A percentile compares a stretch with the other conserved stretches of the same genome.
These are phyloP conservation scores for Eledone cirrhosa DNA, from an alignment of 2,888 invertebrate genomes.

Conservation along the genomic window DNA sequence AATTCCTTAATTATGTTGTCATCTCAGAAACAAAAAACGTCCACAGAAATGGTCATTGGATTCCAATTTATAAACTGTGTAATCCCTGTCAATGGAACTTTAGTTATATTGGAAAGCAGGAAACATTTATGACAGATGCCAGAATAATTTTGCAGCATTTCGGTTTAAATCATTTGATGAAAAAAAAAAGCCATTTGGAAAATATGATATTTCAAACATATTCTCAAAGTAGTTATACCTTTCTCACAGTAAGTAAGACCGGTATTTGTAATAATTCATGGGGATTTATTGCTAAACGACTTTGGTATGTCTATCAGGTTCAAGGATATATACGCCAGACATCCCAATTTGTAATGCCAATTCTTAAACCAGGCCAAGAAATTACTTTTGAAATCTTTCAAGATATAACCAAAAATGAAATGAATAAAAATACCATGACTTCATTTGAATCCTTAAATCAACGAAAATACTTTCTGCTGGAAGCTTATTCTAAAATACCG, in stretches of 20 bases:
- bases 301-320: background rate
- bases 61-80: background rate
- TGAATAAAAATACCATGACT: background rate
- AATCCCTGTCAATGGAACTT: conserved; percentile 18
- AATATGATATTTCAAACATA: background rate
- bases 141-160: background rate
- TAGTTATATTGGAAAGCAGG: conserved; percentile 4
- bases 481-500: background rate
- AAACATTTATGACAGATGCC: background rate
- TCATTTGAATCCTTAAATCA: background rate
- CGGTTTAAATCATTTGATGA: background rate
- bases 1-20: background rate
- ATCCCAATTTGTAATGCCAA: background rate
- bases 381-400: background rate
- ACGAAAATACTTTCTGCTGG: background rate
- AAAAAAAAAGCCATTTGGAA: background rate
- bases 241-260: background rate
- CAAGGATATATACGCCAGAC: background rate
- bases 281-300: background rate
- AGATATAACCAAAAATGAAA: background rate
- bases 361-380: background rate
- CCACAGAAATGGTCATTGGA: conserved; percentile 5
- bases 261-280: background rate
- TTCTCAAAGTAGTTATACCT: conserved; percentile 4
- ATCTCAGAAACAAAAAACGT: background rate